These are phyloP conservation scores for Agriopis leucophaearia DNA, from an alignment of 2,888 invertebrate genomes.

Conservation along the genomic window DNA sequence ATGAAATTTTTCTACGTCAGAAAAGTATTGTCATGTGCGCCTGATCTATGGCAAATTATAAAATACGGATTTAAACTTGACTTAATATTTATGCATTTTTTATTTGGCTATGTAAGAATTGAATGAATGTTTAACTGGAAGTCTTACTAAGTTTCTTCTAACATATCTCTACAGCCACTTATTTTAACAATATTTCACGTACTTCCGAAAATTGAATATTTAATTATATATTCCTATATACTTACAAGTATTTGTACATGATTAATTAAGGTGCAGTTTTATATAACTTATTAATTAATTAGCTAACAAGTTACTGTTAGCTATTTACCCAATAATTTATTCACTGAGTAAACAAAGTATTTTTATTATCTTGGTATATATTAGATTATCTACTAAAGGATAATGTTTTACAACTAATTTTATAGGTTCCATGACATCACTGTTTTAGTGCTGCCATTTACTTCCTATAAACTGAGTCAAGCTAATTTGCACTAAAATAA, in stretches of 20 bases:
- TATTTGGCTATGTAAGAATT: too few species aligned
- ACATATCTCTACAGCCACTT: too few species aligned
- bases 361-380: conserved; percentile 1
- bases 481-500: conserved; percentile 34
- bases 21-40: too few species aligned
- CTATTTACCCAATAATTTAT: conserved; percentile 38
- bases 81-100: too few species aligned
- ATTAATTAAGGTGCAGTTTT: not conserved
- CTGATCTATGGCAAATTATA: too few species aligned
- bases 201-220: not conserved
- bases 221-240: not conserved
- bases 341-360: conserved; percentile 35
- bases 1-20: too few species aligned
- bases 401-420: conserved; percentile 16
- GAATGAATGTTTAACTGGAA: too few species aligned
- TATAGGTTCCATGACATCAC: conserved; percentile 40
- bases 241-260: not conserved
- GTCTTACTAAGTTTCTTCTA: too few species aligned
- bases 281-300: not conserved
- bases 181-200: too few species aligned
- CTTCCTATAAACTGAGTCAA: conserved; percentile 21
- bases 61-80: too few species aligned
- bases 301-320: conserved; percentile 6
- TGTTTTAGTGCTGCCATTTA: conserved; percentile 27
- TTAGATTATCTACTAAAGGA: conserved; percentile 18